Percentiles rank a stretch among this genome's conserved stretches.
Conservation (phyloP, 1,140 invertebrate species). For the Trachymyrmex cornetzi region DNA sequence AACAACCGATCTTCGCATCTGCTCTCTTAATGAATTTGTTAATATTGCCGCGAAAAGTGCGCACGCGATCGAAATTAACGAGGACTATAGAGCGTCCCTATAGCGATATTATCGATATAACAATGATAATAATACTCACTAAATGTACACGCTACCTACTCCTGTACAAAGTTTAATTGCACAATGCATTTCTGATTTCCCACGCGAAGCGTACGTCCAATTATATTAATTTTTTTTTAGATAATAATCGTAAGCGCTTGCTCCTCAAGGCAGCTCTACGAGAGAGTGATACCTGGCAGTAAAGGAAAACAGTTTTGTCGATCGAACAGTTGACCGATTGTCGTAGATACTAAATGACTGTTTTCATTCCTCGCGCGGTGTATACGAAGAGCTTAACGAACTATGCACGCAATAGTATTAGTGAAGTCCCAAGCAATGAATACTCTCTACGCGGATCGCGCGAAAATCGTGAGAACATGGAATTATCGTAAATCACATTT, state of each 20-base stretch:
- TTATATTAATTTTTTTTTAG: constrained; percentile 20
- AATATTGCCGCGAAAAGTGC: constrained; percentile 46
- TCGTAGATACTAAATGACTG: constrained; percentile 60
- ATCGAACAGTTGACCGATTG: constrained; percentile 69
- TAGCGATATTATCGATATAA: constrained; percentile 68
- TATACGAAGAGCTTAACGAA: constrained; percentile 60
- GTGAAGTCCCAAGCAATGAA: constrained; percentile 32
- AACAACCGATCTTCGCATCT: background rate
- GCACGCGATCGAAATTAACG: constrained; percentile 67
- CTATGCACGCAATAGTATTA: constrained; percentile 57
- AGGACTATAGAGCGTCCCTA: constrained; percentile 63
- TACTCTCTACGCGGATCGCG: constrained; percentile 1
- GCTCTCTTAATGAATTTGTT: constrained; percentile 45
- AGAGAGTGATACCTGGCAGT: constrained; percentile 77
- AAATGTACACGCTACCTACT: constrained; percentile 72
- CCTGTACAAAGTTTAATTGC: constrained; percentile 76
- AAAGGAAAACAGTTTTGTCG: constrained; percentile 70
- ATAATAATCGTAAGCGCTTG: constrained; percentile 69
- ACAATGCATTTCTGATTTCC: constrained; percentile 64
- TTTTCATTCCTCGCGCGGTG: constrained; percentile 39
- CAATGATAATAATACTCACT: constrained; percentile 70
- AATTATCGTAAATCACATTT: constrained; percentile 62
- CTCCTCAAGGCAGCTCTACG: constrained; percentile 72
- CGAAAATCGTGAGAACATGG: constrained; percentile 52
- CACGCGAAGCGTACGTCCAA: constrained; percentile 51